Conservation (phyloP, 2,113 vertebrate species). For the Boulengeromyrus knoepffleri region DNA sequence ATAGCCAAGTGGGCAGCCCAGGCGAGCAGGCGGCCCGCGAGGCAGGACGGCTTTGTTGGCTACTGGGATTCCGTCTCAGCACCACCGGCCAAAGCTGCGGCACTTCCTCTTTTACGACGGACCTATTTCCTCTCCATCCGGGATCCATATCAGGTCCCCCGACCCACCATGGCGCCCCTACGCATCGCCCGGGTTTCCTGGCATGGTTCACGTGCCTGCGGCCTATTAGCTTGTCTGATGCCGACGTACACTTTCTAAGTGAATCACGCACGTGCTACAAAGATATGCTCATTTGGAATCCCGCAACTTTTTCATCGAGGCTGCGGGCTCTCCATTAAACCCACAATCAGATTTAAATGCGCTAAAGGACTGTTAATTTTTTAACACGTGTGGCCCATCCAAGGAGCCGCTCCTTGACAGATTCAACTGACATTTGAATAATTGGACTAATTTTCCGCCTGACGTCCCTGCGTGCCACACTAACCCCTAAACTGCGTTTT, state of each 20-base stretch:
- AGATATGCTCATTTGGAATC: conserved; percentile 78
- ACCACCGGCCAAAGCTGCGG: conserved; percentile 67
- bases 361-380: conserved; percentile 77
- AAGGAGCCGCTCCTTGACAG: conserved; percentile 71
- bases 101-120: conserved; percentile 69
- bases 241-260: conserved; percentile 72
- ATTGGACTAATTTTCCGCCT: conserved; percentile 86
- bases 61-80: conserved; percentile 63
- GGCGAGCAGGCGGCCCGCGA: conserved; percentile 83
- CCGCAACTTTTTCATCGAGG: conserved; percentile 77
- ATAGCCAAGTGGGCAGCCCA: conserved; percentile 55
- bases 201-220: conserved; percentile 26
- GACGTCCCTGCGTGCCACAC: conserved; percentile 60
- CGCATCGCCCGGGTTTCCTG: not conserved
- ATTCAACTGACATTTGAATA: conserved; percentile 80
- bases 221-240: conserved; percentile 88
- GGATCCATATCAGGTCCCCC: not conserved
- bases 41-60: conserved; percentile 76
- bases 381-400: conserved; percentile 73
- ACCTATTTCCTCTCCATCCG: conserved; percentile 71
- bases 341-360: conserved; percentile 79
- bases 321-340: conserved; percentile 66
- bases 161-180: not conserved
- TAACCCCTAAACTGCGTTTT: conserved; percentile 41
- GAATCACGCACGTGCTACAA: conserved; percentile 90